Conservation (phyloP, 2,888 invertebrate genomes). For the Salticus scenicus region DNA sequence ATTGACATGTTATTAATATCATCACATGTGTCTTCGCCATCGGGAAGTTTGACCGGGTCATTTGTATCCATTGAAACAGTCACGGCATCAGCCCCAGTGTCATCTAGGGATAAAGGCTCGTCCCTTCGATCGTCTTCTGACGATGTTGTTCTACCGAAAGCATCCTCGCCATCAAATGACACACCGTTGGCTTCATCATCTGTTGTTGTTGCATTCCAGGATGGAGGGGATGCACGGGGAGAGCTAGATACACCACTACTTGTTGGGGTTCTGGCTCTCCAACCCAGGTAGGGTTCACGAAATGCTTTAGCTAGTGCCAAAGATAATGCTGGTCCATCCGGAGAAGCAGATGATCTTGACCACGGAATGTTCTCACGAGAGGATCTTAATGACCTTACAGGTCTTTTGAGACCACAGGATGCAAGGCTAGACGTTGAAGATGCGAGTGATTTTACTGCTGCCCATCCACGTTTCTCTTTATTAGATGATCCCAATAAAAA, state of each 20-base stretch:
- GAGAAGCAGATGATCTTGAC: slow-evolving; percentile 76
- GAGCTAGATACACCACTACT: slow-evolving; percentile 61
- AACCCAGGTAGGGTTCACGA: slow-evolving; percentile 64
- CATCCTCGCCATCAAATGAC: slow-evolving; percentile 62
- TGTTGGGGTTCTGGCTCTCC: slow-evolving; percentile 49
- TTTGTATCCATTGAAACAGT: slow-evolving; percentile 61
- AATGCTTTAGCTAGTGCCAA: slow-evolving; percentile 64
- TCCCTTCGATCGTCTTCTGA: slow-evolving; percentile 18
- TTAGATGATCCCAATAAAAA: slow-evolving; percentile 33
- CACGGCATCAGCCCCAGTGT: slow-evolving; percentile 56
- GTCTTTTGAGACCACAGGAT: slow-evolving; percentile 62
- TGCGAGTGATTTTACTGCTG: slow-evolving; percentile 60
- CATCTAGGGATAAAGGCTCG: slow-evolving; percentile 50
- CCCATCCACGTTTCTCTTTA: slow-evolving; percentile 63
- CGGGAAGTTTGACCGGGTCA: slow-evolving; percentile 34
- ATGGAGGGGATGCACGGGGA: slow-evolving; percentile 52
- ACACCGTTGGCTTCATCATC: slow-evolving; percentile 49
- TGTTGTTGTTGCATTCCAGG: slow-evolving; percentile 38
- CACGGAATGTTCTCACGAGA: slow-evolving; percentile 76
- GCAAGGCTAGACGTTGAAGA: slow-evolving; percentile 66
- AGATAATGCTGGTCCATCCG: slow-evolving; percentile 77
- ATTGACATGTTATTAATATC: slow-evolving; percentile 65
- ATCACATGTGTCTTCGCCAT: slow-evolving; percentile 56
- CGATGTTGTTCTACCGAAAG: slow-evolving; percentile 39
- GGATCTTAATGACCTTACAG: slow-evolving; percentile 71